Evolutionary conservation across 2,888 invertebrate genomes (phyloP).

Genomic region (Choristoneura rosaceana): DNA sequence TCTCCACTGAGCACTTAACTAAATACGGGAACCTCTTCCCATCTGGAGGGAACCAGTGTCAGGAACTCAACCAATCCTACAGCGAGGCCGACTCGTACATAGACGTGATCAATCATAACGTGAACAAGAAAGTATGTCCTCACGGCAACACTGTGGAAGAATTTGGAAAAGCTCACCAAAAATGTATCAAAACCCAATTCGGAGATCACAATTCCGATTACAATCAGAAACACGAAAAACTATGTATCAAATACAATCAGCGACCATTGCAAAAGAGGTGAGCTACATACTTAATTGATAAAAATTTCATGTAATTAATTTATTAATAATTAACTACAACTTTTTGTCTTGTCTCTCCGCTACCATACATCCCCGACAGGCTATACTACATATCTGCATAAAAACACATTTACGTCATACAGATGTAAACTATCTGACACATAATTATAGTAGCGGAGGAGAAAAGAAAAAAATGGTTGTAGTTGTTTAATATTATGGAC

Average conservation of each 20-base stretch:
- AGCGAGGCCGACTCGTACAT: slow-evolving; percentile 81
- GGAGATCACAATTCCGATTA: slow-evolving; percentile 62
- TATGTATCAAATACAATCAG: slow-evolving; percentile 83
- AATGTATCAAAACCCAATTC: slow-evolving; percentile 77
- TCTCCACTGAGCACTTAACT: slow-evolving; percentile 81
- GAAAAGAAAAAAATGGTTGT: too few relatives aligned
- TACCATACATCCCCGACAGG: too few relatives aligned
- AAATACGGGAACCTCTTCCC: slow-evolving; percentile 82
- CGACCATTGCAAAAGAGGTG: slow-evolving; percentile 80
- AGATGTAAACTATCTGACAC: too few relatives aligned
- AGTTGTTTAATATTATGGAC: too few relatives aligned
- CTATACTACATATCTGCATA: too few relatives aligned
- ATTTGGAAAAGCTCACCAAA: slow-evolving; percentile 82
- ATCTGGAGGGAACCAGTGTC: slow-evolving; percentile 79
- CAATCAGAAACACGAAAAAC: slow-evolving; percentile 79
- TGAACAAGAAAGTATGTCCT: slow-evolving; percentile 73
- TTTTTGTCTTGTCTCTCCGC: too few relatives aligned
- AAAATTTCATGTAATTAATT: neutral
- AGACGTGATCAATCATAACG: slow-evolving; percentile 74
- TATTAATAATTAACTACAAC: neutral
- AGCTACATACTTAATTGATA: slow-evolving; percentile 34
- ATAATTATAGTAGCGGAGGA: too few relatives aligned
- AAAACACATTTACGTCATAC: too few relatives aligned
- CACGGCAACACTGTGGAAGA: slow-evolving; percentile 81
- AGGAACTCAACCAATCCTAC: slow-evolving; percentile 79